Conservation (phyloP, 2,113 vertebrate genomes). For the Heloderma charlesbogerti region DNA sequence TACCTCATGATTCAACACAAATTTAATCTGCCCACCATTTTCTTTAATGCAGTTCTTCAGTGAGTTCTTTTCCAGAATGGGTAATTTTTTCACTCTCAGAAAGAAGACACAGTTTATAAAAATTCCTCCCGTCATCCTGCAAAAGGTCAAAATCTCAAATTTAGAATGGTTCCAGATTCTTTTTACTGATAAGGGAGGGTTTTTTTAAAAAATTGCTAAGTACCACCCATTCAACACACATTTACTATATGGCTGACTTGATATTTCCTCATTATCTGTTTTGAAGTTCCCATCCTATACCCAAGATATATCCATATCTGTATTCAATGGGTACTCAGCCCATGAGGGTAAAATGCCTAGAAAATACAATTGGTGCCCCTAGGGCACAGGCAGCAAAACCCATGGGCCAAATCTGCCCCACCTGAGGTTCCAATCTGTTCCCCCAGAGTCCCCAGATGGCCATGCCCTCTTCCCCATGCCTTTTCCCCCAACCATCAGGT, state of each 20-base stretch:
- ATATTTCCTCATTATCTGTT: neutral
- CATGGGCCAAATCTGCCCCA: too few relatives aligned
- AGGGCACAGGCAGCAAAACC: too few relatives aligned
- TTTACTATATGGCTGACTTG: neutral
- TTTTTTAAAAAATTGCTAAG: neutral
- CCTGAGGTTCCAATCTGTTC: too few relatives aligned
- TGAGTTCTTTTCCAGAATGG: constrained; percentile 76
- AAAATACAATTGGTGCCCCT: neutral
- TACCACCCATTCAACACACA: neutral
- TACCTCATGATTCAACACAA: constrained; percentile 82
- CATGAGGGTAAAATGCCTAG: neutral
- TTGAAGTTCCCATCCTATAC: neutral
- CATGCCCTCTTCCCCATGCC: too few relatives aligned
- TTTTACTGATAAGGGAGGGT: neutral
- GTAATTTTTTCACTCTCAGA: constrained; percentile 79
- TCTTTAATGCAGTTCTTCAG: constrained; percentile 76
- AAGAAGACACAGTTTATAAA: constrained; percentile 79
- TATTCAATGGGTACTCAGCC: neutral
- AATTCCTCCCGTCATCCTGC: constrained; percentile 72
- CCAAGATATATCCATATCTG: neutral
- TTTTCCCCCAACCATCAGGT: too few relatives aligned
- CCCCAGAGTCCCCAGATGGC: too few relatives aligned
- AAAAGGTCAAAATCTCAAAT: constrained; percentile 38
- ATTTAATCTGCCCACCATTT: constrained; percentile 79
- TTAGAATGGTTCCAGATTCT: constrained; percentile 8